Conservation (phyloP, 30 jellyfish, hydroid and myxozoan species). For the Catostylus mosaicus region DNA sequence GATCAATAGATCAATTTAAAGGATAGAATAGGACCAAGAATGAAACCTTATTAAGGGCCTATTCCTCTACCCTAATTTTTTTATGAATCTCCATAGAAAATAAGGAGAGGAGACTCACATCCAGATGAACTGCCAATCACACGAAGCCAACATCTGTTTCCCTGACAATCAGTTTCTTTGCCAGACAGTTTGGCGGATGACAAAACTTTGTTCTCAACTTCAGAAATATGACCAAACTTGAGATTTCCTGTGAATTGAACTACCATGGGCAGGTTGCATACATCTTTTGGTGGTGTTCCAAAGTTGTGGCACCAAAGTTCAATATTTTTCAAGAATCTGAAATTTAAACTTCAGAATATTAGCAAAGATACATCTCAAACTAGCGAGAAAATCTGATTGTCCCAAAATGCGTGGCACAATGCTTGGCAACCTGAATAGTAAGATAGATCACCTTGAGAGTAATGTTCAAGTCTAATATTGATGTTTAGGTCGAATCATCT, state of each 20-base stretch:
- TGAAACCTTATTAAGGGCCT: no score
- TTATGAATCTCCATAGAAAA: no score
- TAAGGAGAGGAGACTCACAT: slow-evolving; percentile 24
- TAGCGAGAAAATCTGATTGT: background rate
- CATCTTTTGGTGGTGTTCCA: background rate
- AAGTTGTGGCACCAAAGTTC: slow-evolving; percentile 22
- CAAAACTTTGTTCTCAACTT: background rate
- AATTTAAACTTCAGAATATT: background rate
- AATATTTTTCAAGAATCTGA: background rate
- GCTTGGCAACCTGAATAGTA: no score
- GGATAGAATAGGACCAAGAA: no score
- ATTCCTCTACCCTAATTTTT: no score
- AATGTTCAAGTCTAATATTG: no score
- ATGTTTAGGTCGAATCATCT: no score
- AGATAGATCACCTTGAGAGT: no score
- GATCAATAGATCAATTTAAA: no score
- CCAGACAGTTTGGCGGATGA: slow-evolving; percentile 17
- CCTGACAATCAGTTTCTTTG: slow-evolving; percentile 21
- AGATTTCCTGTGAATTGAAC: slow-evolving; percentile 15
- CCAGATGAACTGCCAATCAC: slow-evolving; percentile 11
- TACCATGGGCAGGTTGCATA: slow-evolving; percentile 10
- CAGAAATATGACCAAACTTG: slow-evolving; percentile 12
- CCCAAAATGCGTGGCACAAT: no score
- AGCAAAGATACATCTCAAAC: background rate
- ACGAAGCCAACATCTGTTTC: slow-evolving; percentile 7